Conservation (phyloP, 2,797 vertebrate species). For the Paguma larvata region DNA sequence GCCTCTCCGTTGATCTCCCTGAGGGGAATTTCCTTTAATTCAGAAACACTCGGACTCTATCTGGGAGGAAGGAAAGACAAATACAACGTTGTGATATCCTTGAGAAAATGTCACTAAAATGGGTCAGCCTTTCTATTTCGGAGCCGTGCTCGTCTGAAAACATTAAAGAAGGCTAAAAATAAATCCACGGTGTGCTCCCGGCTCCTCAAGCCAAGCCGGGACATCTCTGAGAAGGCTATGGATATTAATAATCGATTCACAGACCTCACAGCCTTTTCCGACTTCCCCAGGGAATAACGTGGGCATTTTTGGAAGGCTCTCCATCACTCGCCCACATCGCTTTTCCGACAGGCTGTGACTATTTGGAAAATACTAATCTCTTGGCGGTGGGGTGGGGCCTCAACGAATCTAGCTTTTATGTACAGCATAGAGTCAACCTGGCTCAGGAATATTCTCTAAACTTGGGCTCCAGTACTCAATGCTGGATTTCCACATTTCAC, state of each 20-base stretch:
- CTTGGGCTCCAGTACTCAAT: not conserved
- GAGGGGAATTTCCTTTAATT: slow-evolving; percentile 32
- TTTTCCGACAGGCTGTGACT: not conserved
- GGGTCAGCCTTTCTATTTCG: slow-evolving; percentile 66
- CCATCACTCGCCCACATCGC: not conserved
- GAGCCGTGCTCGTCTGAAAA: slow-evolving; percentile 52
- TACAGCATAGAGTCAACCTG: rapidly evolving
- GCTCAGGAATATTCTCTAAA: not conserved
- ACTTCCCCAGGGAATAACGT: not conserved
- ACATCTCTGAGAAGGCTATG: not conserved
- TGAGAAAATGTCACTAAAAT: slow-evolving; percentile 67
- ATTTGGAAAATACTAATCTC: not conserved
- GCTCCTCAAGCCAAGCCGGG: not conserved
- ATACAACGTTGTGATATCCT: slow-evolving; percentile 33
- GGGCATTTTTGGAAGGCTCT: not conserved
- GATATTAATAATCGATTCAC: not conserved
- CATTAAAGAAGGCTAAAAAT: slow-evolving; percentile 65
- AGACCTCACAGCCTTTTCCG: not conserved
- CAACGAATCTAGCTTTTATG: not conserved
- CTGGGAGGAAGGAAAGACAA: not conserved
- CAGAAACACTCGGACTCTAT: not conserved
- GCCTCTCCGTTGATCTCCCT: not conserved
- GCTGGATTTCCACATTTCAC: not conserved
- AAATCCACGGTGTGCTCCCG: not conserved
- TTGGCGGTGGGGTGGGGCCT: too few relatives aligned